These are phyloP conservation scores for Drosophila macrospina DNA, from an alignment of 2,888 invertebrate species.

Conservation along the genomic window DNA sequence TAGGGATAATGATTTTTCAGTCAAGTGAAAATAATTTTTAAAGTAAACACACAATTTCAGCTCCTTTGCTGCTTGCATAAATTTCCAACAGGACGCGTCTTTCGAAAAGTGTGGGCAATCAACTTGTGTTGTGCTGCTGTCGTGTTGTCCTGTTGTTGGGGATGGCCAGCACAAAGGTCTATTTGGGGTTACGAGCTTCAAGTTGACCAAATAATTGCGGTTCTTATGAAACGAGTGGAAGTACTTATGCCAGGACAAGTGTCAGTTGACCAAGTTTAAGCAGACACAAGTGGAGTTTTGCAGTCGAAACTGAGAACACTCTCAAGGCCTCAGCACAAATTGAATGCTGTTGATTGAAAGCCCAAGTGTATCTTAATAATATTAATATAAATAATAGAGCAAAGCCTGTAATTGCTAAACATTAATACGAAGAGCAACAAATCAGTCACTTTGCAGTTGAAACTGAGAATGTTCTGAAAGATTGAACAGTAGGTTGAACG, in stretches of 20 bases:
- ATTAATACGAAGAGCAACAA: too few relatives aligned
- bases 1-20: conserved; percentile 83
- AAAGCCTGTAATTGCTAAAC: too few relatives aligned
- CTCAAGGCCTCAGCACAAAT: background rate
- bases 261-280: conserved; percentile 51
- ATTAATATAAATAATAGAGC: background rate
- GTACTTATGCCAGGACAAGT: conserved; percentile 30
- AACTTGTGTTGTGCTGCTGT: conserved; percentile 23
- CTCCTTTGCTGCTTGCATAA: conserved; percentile 70
- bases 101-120: conserved; percentile 34
- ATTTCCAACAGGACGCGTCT: conserved; percentile 64
- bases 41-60: conserved; percentile 74
- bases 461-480: too few relatives aligned
- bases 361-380: background rate
- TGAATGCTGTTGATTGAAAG: background rate
- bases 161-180: background rate
- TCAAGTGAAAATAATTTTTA: conserved; percentile 82
- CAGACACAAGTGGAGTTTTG: conserved; percentile 11
- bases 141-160: conserved; percentile 2
- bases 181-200: conserved; percentile 36
- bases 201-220: conserved; percentile 69
- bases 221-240: conserved; percentile 37
- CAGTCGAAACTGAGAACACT: conserved; percentile 1
- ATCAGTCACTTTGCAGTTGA: too few relatives aligned
- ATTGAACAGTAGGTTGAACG: too few relatives aligned